Evolutionary conservation across 1,140 invertebrate species (phyloP).

Genomic region (Eriocheir sinensis): DNA sequence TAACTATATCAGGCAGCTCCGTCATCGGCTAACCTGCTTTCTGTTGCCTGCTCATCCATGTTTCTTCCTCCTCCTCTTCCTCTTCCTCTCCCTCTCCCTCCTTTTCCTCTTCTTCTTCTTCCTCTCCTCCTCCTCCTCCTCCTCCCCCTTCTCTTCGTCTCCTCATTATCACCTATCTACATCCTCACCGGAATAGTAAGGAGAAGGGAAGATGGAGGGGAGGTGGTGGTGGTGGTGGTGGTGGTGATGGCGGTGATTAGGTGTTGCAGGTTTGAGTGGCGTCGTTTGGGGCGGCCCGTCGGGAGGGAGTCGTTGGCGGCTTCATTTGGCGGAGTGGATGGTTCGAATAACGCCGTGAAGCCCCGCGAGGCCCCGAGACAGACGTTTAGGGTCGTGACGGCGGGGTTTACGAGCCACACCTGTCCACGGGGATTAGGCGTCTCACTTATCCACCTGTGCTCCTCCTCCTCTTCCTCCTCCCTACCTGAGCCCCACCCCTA

Average conservation of each 20-base stretch:
- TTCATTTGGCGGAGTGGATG: neutral
- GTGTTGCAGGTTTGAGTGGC: neutral
- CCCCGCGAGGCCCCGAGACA: neutral
- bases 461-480: too few relatives aligned
- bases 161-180: neutral
- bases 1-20: too few relatives aligned
- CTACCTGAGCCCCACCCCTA: neutral
- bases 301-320: neutral
- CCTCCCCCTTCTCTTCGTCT: neutral
- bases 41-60: too few relatives aligned
- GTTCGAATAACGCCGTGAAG: constrained; percentile 14
- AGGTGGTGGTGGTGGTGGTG: neutral
- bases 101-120: neutral
- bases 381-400: neutral
- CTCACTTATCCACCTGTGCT: neutral
- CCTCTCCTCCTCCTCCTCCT: neutral
- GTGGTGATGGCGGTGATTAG: neutral
- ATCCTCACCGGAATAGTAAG: neutral
- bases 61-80: too few relatives aligned
- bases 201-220: neutral
- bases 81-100: neutral
- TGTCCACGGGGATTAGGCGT: neutral
- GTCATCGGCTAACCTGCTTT: too few relatives aligned
- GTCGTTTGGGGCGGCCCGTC: neutral
- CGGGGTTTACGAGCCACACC: neutral